phyloP scores from a whole-genome alignment of 2,888 invertebrate species.

The Sarcophaga subvicina region DNA sequence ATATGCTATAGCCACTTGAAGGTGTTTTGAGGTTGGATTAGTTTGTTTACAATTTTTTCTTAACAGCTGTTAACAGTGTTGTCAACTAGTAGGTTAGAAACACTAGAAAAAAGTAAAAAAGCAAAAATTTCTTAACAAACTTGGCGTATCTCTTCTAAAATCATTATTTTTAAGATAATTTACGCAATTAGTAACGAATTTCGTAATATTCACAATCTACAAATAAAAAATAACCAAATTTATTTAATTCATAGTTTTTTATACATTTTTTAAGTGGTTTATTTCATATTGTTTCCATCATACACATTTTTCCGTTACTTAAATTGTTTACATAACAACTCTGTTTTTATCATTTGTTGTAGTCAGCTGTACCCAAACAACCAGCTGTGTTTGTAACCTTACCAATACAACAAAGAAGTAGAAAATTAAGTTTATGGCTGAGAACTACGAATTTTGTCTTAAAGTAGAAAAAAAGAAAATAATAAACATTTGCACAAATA shows the following conservation, averaged over 20 bases:
- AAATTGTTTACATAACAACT: not conserved
- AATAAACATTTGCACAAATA: not conserved
- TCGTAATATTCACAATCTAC: no score
- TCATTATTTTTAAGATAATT: no score
- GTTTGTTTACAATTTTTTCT: slow-evolving; percentile 20
- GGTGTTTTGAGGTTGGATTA: slow-evolving; percentile 24
- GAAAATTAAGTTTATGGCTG: not conserved
- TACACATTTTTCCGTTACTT: not conserved
- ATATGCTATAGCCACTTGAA: not conserved
- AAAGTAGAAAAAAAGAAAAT: not conserved
- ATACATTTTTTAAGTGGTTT: no score
- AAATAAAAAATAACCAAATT: no score
- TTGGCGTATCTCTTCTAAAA: no score
- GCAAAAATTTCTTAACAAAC: no score
- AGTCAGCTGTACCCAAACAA: not conserved
- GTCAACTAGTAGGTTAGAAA: not conserved
- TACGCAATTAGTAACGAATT: no score
- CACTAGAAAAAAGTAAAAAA: not conserved
- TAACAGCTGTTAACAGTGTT: slow-evolving; percentile 43
- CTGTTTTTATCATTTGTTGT: not conserved
- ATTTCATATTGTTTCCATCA: not conserved
- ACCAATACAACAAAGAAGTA: not conserved
- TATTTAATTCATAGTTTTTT: no score
- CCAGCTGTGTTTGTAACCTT: not conserved
- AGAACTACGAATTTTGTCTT: not conserved